phyloP scores from a whole-genome alignment of 1,140 invertebrate species.

The Propsilocerus akamusi region DNA sequence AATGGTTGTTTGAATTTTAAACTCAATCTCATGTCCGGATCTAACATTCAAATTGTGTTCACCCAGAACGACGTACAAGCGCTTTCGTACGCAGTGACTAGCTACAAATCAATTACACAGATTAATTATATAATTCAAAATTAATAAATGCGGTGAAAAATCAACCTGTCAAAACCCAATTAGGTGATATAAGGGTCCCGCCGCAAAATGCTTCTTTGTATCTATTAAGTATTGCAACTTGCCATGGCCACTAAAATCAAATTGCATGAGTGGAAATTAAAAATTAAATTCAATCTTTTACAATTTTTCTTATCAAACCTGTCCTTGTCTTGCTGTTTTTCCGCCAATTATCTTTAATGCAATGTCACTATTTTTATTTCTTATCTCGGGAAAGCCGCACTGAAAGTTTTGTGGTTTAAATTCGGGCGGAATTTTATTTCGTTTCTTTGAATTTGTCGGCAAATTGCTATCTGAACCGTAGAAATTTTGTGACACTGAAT shows the following conservation, averaged over 20 bases:
- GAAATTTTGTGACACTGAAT: background rate
- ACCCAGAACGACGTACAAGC: slow-evolving; percentile 62
- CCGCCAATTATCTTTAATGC: slow-evolving; percentile 69
- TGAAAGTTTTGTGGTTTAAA: slow-evolving; percentile 18
- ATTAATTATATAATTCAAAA: background rate
- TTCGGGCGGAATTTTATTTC: slow-evolving; percentile 10
- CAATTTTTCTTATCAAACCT: slow-evolving; percentile 11
- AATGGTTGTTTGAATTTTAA: slow-evolving; percentile 49
- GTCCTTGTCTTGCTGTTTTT: slow-evolving; percentile 46
- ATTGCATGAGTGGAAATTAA: background rate
- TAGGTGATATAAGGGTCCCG: slow-evolving; percentile 66
- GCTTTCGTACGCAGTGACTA: slow-evolving; percentile 66
- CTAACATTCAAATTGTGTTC: slow-evolving; percentile 54
- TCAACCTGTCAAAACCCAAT: slow-evolving; percentile 66
- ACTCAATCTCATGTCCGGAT: slow-evolving; percentile 51
- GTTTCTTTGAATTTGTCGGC: no score
- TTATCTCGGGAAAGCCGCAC: slow-evolving; percentile 17
- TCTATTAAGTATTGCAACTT: slow-evolving; percentile 73
- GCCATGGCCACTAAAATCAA: slow-evolving; percentile 67
- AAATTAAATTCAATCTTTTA: background rate
- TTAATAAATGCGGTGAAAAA: background rate
- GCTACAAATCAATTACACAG: slow-evolving; percentile 25
- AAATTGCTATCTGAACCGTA: background rate
- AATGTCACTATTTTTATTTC: slow-evolving; percentile 17
- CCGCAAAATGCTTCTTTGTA: slow-evolving; percentile 76